Evolutionary conservation across 1,140 invertebrate species (phyloP).

Genomic region (Hormaphis cornu): DNA sequence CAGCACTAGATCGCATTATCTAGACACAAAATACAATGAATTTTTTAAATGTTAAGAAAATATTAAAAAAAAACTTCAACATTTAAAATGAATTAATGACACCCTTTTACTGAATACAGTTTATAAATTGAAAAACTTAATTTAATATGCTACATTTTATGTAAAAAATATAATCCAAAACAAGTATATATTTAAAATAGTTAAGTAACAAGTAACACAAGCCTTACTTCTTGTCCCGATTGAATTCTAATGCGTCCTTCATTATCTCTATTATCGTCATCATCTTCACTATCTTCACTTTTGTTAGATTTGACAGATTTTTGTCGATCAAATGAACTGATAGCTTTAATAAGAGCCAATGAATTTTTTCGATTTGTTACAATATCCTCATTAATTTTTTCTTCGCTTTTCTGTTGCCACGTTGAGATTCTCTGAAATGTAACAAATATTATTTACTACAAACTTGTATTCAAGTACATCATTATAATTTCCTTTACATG

Average conservation of each 20-base stretch:
- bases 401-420: slow-evolving; percentile 20
- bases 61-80: background rate
- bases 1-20: slow-evolving; percentile 83
- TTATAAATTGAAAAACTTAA: no score
- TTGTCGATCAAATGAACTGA: background rate
- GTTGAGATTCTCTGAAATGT: background rate
- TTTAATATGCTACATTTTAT: no score
- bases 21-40: slow-evolving; percentile 42
- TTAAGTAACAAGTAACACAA: no score
- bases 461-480: background rate
- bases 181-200: no score
- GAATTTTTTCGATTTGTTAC: background rate
- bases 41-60: background rate
- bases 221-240: slow-evolving; percentile 60
- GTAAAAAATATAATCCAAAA: no score
- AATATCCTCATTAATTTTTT: background rate
- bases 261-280: slow-evolving; percentile 54
- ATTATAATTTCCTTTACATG: background rate
- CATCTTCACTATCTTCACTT: slow-evolving; percentile 47
- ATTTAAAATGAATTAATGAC: background rate
- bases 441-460: background rate
- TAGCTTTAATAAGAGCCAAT: background rate
- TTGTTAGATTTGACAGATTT: slow-evolving; percentile 38
- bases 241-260: slow-evolving; percentile 69
- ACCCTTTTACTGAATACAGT: no score